Evolutionary conservation across 2,888 invertebrate species (phyloP).

Genomic region (Heteropelma amictum): DNA sequence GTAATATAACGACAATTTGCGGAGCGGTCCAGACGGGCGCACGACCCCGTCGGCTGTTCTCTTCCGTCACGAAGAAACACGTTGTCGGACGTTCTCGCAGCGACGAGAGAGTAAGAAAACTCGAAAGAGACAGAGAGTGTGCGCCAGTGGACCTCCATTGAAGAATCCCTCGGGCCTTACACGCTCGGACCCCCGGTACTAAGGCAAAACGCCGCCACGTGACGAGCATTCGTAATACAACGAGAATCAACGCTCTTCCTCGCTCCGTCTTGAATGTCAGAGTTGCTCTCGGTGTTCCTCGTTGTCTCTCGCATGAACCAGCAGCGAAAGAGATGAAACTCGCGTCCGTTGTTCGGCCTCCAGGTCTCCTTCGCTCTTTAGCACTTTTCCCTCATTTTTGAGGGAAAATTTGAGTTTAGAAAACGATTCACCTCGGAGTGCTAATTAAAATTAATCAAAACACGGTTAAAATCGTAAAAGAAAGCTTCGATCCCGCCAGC

Average conservation of each 20-base stretch:
- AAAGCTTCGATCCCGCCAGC: too few species aligned
- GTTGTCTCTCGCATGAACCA: background rate
- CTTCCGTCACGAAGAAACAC: conserved; percentile 50
- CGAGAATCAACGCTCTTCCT: conserved; percentile 54
- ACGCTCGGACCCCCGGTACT: conserved; percentile 61
- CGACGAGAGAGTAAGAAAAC: conserved; percentile 21
- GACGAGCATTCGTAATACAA: conserved; percentile 70
- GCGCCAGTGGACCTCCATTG: conserved; percentile 57
- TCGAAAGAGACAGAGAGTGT: conserved; percentile 30
- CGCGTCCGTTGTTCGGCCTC: background rate
- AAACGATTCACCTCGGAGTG: too few species aligned
- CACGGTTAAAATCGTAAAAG: too few species aligned
- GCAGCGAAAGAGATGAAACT: background rate
- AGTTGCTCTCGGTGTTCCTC: background rate
- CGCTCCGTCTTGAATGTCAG: background rate
- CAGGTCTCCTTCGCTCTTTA: too few species aligned
- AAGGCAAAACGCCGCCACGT: conserved; percentile 73
- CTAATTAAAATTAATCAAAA: too few species aligned
- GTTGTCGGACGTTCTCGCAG: conserved; percentile 10
- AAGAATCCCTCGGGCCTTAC: conserved; percentile 56
- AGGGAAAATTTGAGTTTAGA: too few species aligned
- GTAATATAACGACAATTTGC: conserved; percentile 28
- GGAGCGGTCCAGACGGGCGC: conserved; percentile 33
- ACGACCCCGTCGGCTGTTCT: conserved; percentile 47
- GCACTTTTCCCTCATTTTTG: too few species aligned